Evolutionary conservation across 2,797 vertebrate species (phyloP), one percentile per base, ranked within the genome.

Genomic region (Malurus leucopterus): DNA sequence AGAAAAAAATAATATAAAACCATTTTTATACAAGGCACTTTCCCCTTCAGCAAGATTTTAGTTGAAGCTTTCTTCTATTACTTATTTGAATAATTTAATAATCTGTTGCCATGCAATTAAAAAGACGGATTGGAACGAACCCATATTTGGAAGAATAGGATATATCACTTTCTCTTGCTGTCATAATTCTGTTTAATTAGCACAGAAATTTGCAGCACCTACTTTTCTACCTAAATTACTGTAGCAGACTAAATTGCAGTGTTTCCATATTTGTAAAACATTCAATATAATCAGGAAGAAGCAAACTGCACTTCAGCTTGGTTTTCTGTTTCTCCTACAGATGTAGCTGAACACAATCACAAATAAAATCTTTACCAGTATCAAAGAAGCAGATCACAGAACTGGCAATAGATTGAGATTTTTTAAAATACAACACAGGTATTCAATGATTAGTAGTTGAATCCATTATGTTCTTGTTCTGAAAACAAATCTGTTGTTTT

Each of bases 111-210:
- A 21, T 15, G 16, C 47, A 93, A 71, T 85, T 93, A 92, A 83
- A 80, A 94, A 76, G 58, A 79, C 24, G 65, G 69, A 69, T 57
- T 85, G 51, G 17, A 47, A 27, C 34, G 51, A 86, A 80, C 3
- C 2, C 11, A 3, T 29, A 38, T n/a, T 67, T 84, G 22, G 57
- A 75, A 91, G 24, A 72, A 40, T 15, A 69, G 29, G 30, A n/a
- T 40, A 51, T 36, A 74, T 59, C 6, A 50, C 29, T 79, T 84
- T 71, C 32, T 82, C 54, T 62, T 50, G 34, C 38, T 76, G 40
- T 55, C 71, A 93, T 70, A 91, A 79, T 47, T 85, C 65, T 68
- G 4, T 76, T 88, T 76, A 90, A 90, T 88, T 84, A 88, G 38
- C 59, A 64, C 6, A 50, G 38, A 83, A 93, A 82, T 83, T 70